Conservation (phyloP, 2,888 invertebrate genomes). For the Chymomyza fuscimana region DNA sequence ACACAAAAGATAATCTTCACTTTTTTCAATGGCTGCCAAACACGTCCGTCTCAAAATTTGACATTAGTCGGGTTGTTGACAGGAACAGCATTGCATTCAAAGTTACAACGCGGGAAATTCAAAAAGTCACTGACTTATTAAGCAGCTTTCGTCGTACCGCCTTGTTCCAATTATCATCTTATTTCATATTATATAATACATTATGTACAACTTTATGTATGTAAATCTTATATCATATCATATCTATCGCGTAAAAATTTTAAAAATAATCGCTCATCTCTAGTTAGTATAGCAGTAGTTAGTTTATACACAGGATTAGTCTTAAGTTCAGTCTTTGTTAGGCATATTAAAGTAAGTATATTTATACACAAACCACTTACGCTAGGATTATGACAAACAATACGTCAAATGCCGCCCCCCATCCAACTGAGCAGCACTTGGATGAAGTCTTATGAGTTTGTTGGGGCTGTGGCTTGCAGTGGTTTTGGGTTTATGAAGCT, state of each 20-base stretch:
- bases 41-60: too few species aligned
- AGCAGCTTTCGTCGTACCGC: too few species aligned
- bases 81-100: too few species aligned
- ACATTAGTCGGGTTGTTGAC: too few species aligned
- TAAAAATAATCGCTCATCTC: not conserved
- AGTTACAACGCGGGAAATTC: too few species aligned
- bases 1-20: too few species aligned
- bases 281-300: not conserved
- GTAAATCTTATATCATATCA: too few species aligned
- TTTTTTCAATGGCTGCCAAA: too few species aligned
- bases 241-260: not conserved
- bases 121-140: too few species aligned
- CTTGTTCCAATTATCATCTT: too few species aligned
- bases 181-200: too few species aligned
- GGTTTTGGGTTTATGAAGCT: conserved; percentile 14
- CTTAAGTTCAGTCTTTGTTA: not conserved
- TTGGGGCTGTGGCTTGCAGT: conserved; percentile 38
- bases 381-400: conserved; percentile 34
- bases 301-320: not conserved
- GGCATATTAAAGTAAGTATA: conserved; percentile 51
- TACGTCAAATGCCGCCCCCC: conserved; percentile 53
- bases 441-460: conserved; percentile 40
- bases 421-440: conserved; percentile 47
- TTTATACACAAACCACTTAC: conserved; percentile 47
- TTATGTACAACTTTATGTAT: too few species aligned